Percentiles rank a stretch among this genome's conserved stretches.
phyloP scores from a whole-genome alignment of 2,797 vertebrate species.

The Clarias fuscus region DNA sequence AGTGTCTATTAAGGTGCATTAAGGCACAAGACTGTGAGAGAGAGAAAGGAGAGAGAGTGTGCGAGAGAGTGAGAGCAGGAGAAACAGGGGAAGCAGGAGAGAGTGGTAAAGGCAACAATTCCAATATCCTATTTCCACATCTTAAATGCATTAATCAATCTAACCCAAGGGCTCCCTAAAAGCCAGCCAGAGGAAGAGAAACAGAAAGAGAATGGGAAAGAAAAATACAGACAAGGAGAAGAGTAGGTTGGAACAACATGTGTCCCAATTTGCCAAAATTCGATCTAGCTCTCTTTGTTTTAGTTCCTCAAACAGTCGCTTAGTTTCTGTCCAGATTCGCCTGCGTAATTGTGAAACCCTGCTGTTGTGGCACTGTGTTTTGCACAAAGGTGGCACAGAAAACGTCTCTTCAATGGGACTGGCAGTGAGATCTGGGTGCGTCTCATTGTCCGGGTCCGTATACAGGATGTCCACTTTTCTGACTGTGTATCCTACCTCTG shows the following conservation, averaged over 20 bases:
- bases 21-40: conserved; percentile 69
- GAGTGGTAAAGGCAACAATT: conserved; percentile 85
- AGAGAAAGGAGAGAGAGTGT: conserved; percentile 61
- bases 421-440: conserved; percentile 40
- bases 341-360: not conserved
- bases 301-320: conserved; percentile 34
- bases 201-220: conserved; percentile 49
- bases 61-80: conserved; percentile 62
- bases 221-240: conserved; percentile 51
- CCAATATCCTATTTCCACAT: conserved; percentile 83
- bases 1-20: conserved; percentile 78
- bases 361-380: conserved; percentile 28
- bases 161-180: conserved; percentile 70
- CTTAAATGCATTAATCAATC: conserved; percentile 80
- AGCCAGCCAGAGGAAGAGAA: conserved; percentile 50
- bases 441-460: conserved; percentile 59
- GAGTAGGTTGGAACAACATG: conserved; percentile 54
- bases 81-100: conserved; percentile 73
- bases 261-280: conserved; percentile 41
- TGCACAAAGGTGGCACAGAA: conserved; percentile 42
- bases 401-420: conserved; percentile 18
- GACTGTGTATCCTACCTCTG: conserved; percentile 62
- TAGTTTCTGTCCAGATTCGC: conserved; percentile 35
- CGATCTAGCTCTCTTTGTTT: conserved; percentile 48
- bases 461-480: conserved; percentile 67